These are phyloP conservation scores for Gallirallus australis DNA, from an alignment of 2,797 vertebrate species.

Conservation along the genomic window DNA sequence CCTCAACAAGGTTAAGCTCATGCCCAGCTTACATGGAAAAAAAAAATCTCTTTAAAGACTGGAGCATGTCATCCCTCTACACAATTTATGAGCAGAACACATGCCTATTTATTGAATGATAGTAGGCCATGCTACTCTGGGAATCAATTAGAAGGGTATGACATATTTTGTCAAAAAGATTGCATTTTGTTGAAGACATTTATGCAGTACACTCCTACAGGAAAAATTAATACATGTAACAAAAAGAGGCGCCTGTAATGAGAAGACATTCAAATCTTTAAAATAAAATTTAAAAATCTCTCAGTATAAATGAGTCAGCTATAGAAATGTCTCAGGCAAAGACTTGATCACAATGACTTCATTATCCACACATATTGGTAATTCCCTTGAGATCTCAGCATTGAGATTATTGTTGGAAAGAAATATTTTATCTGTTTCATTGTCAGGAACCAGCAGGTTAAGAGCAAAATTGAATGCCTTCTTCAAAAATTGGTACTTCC, in stretches of 20 bases:
- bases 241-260: not conserved
- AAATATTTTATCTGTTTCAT: slow-evolving; percentile 28
- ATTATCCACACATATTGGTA: slow-evolving; percentile 17
- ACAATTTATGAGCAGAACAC: not conserved
- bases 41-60: not conserved
- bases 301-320: slow-evolving; percentile 13
- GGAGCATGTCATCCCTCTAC: not conserved
- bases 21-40: not conserved
- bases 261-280: not conserved
- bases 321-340: slow-evolving; percentile 2
- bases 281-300: not conserved
- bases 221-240: not conserved
- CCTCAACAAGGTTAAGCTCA: slow-evolving; percentile 42
- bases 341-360: slow-evolving; percentile 12
- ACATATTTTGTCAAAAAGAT: slow-evolving; percentile 30
- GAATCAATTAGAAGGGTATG: slow-evolving; percentile 34
- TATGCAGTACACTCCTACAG: not conserved
- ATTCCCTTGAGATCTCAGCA: not conserved
- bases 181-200: not conserved
- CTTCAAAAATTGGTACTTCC: slow-evolving; percentile 6
- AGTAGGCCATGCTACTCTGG: not conserved
- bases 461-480: not conserved
- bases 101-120: not conserved
- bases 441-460: slow-evolving; percentile 11
- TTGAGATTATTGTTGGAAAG: not conserved